A percentile compares a stretch with the other conserved stretches of the same genome.
Evolutionary conservation across 2,797 vertebrate species (phyloP).

Genomic region (Heliangelus exortis): DNA sequence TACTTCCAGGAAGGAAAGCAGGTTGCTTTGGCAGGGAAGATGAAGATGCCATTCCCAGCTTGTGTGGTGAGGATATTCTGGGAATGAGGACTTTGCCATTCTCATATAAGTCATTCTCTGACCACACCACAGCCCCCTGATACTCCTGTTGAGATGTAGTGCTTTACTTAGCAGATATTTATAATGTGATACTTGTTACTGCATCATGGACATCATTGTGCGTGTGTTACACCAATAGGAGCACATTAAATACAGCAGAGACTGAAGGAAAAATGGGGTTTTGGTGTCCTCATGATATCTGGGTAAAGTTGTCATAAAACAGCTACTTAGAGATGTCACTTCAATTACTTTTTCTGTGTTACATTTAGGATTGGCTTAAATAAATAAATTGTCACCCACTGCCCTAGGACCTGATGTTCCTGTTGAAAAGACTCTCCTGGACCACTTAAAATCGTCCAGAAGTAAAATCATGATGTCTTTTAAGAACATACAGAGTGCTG

Average conservation of each 20-base stretch:
- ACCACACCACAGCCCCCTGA: background rate
- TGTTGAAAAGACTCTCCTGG: background rate
- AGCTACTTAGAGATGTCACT: constrained; percentile 46
- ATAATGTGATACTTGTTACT: background rate
- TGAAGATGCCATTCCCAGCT: background rate
- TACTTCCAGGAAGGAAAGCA: background rate
- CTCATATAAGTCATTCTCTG: background rate
- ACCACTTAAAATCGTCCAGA: background rate
- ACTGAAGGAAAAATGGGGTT: constrained; percentile 41
- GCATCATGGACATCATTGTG: background rate
- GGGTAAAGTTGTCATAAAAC: constrained; percentile 32
- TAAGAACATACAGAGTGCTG: background rate
- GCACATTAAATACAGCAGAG: constrained; percentile 43
- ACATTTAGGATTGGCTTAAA: background rate
- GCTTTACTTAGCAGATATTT: background rate
- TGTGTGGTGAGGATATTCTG: background rate
- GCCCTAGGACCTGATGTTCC: background rate
- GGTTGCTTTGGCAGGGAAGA: background rate
- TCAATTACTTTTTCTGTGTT: background rate
- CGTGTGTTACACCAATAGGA: background rate
- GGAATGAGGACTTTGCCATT: background rate
- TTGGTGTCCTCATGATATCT: constrained; percentile 18
- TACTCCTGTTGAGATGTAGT: background rate
- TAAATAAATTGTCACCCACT: background rate
- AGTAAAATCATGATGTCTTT: background rate